phyloP scores from a whole-genome alignment of 2,888 invertebrate species.

The Myopa tessellatipennis region DNA sequence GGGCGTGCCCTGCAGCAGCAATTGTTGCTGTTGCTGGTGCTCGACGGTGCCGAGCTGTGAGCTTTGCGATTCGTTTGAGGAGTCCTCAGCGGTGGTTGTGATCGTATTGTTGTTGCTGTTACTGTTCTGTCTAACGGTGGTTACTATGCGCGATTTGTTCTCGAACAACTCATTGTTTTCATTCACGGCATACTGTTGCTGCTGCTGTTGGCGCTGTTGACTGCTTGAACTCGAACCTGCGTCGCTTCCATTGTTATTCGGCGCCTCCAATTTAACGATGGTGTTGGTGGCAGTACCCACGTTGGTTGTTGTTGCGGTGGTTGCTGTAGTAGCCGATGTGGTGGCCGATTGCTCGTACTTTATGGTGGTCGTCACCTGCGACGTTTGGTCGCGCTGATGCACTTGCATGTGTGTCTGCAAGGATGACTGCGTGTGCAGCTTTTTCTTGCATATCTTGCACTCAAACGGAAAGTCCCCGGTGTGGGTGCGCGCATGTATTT shows the following conservation, averaged over 20 bases:
- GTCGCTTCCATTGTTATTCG: constrained; percentile 44
- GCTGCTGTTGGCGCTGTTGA: constrained; percentile 45
- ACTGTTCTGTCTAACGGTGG: constrained; percentile 41
- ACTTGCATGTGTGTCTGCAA: constrained; percentile 67
- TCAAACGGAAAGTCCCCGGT: constrained; percentile 67
- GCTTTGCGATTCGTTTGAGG: constrained; percentile 63
- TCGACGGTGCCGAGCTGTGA: constrained; percentile 50
- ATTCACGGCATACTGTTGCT: constrained; percentile 48
- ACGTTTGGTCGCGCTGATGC: constrained; percentile 64
- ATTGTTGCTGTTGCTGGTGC: constrained; percentile 50
- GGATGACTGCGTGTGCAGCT: constrained; percentile 66
- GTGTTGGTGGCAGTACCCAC: constrained; percentile 47
- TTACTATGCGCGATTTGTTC: constrained; percentile 55
- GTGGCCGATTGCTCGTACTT: constrained; percentile 50
- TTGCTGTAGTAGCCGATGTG: constrained; percentile 47
- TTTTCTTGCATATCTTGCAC: constrained; percentile 66
- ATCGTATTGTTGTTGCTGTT: constrained; percentile 45
- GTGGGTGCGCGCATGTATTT: constrained; percentile 67
- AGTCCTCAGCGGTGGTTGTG: constrained; percentile 63
- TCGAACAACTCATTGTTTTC: constrained; percentile 52
- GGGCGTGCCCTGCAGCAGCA: constrained; percentile 54
- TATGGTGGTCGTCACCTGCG: constrained; percentile 53
- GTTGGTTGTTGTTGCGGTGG: constrained; percentile 45
- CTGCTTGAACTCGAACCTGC: constrained; percentile 46
- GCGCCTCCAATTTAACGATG: constrained; percentile 55